Evolutionary conservation across 2,888 invertebrate genomes (phyloP), one percentile per base, ranked within the genome.

Genomic region (Diachrysia chrysitis): DNA sequence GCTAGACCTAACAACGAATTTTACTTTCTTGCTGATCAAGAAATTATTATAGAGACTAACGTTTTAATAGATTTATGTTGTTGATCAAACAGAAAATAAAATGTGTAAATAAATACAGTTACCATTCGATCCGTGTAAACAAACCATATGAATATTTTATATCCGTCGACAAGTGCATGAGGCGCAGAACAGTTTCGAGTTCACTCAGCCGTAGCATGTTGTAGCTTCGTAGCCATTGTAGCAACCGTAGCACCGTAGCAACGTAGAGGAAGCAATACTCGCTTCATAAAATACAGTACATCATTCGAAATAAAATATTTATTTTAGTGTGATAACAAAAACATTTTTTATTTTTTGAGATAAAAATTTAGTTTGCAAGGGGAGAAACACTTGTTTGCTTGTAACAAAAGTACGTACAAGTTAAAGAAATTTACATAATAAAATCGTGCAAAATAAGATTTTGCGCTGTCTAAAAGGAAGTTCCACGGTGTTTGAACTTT

Each of bases 201-300:
- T 84, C 76, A 82, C 68, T 79, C 78, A 81, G 66, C 67, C 76
- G 83, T 79, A 82, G 80, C 73, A 35, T 66, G 62, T 75, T 73
- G 76, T 71, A 74, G 79, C 68, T 68, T 77, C 69, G 70, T 69
- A 76, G 74, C 66, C 62, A 67, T 58, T 79, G 82, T 69, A 73
- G 68, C 64, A 58, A 68, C 69, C 42, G 78, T 76, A 77, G 73
- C 42, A 56, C 57, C 68, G 67, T 63, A 79, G 71, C 58, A 21
- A 42, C 66, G 66, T 61, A 29, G 51, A 42, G 46, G 54, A 37
- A 51, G 16, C 25, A 35, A 60, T 25, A 58, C 29, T 25, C 46
- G 61, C 66, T 68, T 66, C 64, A 60, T 56, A 48, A 48, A 37
- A 59, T 48, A 56, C 12, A 63, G 32, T 21, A 48, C 16, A 54